Conservation (phyloP, 2,797 vertebrate species). For the Sebastes trivittatus region DNA sequence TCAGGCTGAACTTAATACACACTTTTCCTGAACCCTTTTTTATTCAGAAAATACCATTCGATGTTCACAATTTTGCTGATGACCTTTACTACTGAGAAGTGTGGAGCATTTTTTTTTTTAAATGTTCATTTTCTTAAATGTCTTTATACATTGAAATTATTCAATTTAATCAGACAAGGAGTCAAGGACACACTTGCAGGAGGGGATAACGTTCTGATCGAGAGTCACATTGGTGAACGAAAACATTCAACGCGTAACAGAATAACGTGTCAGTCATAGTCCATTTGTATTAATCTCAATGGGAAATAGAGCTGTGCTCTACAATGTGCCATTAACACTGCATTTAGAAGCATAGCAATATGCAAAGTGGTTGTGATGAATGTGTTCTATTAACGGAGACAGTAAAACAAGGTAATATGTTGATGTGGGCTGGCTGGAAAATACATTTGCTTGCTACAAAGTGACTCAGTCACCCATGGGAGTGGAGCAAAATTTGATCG, state of each 20-base stretch:
- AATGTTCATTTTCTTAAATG: not conserved
- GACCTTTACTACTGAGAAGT: constrained; percentile 19
- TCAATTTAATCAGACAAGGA: not conserved
- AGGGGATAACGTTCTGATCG: not conserved
- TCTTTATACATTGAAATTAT: not conserved
- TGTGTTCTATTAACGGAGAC: constrained; percentile 61
- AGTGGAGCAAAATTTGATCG: constrained; percentile 70
- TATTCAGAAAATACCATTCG: constrained; percentile 12
- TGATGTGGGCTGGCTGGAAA: constrained; percentile 58
- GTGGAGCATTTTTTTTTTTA: not conserved
- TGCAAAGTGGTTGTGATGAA: constrained; percentile 68
- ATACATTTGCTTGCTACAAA: constrained; percentile 54
- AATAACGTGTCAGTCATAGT: constrained; percentile 7
- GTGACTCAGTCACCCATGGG: constrained; percentile 64
- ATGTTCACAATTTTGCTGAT: not conserved
- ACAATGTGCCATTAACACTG: constrained; percentile 40
- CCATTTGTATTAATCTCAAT: constrained; percentile 46
- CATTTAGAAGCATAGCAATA: constrained; percentile 42
- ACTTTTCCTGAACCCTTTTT: constrained; percentile 16
- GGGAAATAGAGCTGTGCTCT: not conserved
- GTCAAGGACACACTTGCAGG: constrained; percentile 11
- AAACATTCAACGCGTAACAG: constrained; percentile 1
- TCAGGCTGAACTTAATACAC: constrained; percentile 2
- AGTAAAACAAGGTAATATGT: constrained; percentile 63
- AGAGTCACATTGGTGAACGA: not conserved